These are phyloP conservation scores for Poeciliopsis gracilis DNA, from an alignment of 2,797 vertebrate species.

Conservation along the genomic window DNA sequence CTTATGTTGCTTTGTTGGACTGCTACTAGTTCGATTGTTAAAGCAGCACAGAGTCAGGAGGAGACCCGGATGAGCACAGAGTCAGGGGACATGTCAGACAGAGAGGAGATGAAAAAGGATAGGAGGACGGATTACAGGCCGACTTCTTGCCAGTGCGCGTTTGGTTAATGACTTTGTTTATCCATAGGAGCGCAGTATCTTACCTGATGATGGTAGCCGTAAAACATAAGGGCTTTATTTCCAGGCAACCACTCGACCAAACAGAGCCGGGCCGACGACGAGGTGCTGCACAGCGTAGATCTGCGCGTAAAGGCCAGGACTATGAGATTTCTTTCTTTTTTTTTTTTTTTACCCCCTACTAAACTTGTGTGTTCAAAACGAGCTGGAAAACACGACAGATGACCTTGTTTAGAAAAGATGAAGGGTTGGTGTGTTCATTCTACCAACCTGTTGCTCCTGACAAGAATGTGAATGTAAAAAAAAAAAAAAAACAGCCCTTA, in stretches of 20 bases:
- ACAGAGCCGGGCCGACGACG: constrained; percentile 68
- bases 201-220: constrained; percentile 69
- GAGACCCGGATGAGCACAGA: constrained; percentile 21
- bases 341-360: background rate
- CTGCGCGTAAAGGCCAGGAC: background rate
- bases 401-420: background rate
- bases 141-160: constrained; percentile 69
- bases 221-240: constrained; percentile 70
- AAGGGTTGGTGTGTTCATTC: background rate
- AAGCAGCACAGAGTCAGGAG: background rate
- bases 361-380: constrained; percentile 6
- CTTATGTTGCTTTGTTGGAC: background rate
- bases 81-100: constrained; percentile 1
- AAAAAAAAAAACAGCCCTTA: background rate
- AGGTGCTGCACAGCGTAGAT: constrained; percentile 9
- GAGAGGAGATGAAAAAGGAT: constrained; percentile 4
- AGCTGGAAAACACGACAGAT: background rate
- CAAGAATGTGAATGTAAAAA: background rate
- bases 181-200: constrained; percentile 73
- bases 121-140: constrained; percentile 5
- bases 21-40: background rate
- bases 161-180: constrained; percentile 81
- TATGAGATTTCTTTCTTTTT: background rate
- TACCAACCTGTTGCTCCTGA: background rate
- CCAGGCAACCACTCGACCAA: constrained; percentile 82